Evolutionary conservation across 2,113 vertebrate species (phyloP).

Genomic region (Apodemus sylvaticus): DNA sequence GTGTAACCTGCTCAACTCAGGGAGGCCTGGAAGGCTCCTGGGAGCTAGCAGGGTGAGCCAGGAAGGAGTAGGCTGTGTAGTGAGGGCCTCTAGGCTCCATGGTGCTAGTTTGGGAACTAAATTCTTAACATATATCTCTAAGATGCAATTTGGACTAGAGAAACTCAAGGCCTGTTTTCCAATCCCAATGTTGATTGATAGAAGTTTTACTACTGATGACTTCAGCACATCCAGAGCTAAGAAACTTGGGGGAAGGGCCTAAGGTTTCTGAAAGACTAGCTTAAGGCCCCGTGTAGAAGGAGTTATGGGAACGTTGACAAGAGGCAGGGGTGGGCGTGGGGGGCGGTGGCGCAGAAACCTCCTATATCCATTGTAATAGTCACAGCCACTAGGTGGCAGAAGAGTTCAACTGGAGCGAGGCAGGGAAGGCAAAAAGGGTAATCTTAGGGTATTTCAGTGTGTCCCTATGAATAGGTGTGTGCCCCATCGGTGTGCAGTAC

Average conservation of each 20-base stretch:
- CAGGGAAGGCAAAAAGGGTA: neutral
- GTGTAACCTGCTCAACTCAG: neutral
- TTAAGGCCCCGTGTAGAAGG: neutral
- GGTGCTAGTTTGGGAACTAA: neutral
- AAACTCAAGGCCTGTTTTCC: neutral
- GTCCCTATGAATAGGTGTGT: neutral
- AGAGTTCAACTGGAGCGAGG: neutral
- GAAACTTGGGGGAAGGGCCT: neutral
- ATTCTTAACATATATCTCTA: neutral
- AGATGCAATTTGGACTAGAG: neutral
- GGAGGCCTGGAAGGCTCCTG: neutral
- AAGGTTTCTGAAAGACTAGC: neutral
- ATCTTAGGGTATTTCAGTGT: neutral
- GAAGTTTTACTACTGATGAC: neutral
- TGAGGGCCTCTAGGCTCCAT: neutral
- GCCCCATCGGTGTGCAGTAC: neutral
- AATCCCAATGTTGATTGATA: neutral
- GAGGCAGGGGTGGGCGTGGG: neutral
- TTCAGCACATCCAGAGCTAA: constrained; percentile 18
- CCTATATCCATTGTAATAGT: neutral
- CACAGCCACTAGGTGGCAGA: constrained; percentile 63
- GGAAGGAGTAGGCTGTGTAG: neutral
- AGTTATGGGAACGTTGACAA: neutral
- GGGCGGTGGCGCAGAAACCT: neutral
- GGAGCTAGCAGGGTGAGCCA: neutral